Evolutionary conservation across 2,797 vertebrate species (phyloP).

Genomic region (Cossypha polioptera): DNA sequence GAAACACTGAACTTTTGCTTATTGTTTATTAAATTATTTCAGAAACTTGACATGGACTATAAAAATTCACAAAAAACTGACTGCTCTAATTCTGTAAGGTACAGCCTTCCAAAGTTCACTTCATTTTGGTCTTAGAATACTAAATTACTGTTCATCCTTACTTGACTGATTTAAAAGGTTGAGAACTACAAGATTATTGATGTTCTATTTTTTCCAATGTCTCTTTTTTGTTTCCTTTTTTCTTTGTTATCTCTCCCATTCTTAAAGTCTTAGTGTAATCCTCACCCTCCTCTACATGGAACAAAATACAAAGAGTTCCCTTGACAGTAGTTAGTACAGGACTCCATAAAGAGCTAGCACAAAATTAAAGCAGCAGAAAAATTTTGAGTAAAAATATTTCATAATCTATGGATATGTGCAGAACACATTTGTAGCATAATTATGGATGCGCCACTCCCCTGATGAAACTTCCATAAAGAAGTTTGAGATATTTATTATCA

Average conservation of each 20-base stretch:
- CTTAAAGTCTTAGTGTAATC: conserved; percentile 54
- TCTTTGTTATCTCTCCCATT: conserved; percentile 10
- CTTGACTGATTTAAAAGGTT: conserved; percentile 31
- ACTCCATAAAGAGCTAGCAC: neutral
- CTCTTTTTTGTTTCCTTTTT: conserved; percentile 8
- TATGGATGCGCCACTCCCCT: neutral
- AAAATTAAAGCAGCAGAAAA: neutral
- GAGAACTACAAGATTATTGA: neutral
- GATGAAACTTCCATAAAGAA: neutral
- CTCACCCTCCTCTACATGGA: neutral
- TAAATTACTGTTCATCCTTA: neutral
- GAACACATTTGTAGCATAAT: neutral
- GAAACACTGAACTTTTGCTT: neutral
- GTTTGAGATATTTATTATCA: neutral
- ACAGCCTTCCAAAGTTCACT: neutral
- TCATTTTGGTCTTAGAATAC: neutral
- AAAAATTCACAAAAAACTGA: neutral
- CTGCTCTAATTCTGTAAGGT: neutral
- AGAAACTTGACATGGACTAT: neutral
- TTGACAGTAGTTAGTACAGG: neutral
- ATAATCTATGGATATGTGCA: neutral
- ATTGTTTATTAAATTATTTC: neutral
- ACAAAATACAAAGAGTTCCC: conserved; percentile 25
- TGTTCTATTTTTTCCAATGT: neutral
- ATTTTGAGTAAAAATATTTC: conserved; percentile 2